A percentile compares a stretch with the other conserved stretches of the same genome.
phyloP scores from a whole-genome alignment of 2,797 vertebrate genomes.

The Tenualosa thibaudeaui region DNA sequence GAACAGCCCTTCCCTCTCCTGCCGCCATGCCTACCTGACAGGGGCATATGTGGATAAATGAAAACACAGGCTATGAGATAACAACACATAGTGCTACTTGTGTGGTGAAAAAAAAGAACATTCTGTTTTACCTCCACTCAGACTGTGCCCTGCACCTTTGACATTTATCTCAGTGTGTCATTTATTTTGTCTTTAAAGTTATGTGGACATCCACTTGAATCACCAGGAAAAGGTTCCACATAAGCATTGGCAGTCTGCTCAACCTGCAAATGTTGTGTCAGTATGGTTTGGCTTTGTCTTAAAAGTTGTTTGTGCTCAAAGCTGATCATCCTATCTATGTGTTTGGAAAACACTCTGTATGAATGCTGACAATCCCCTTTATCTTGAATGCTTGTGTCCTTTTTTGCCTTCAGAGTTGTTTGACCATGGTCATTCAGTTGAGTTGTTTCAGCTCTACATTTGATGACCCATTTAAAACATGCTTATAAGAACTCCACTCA shows the following conservation, averaged over 20 bases:
- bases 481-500: conserved; percentile 32
- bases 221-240: conserved; percentile 35
- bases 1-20: not conserved
- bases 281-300: not conserved
- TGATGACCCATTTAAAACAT: conserved; percentile 43
- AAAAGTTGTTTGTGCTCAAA: not conserved
- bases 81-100: not conserved
- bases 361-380: not conserved
- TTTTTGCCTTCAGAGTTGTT: not conserved
- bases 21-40: not conserved
- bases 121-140: not conserved
- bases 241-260: conserved; percentile 35
- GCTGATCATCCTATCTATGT: not conserved
- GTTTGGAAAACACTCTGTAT: not conserved
- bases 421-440: conserved; percentile 20
- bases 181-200: not conserved
- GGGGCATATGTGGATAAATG: not conserved
- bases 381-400: not conserved
- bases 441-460: conserved; percentile 26
- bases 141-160: not conserved
- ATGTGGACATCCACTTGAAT: not conserved
- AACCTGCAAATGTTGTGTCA: conserved; percentile 26
- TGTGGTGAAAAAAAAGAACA: not conserved
- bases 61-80: not conserved
- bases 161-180: not conserved